phyloP scores from a whole-genome alignment of 2,113 vertebrate species.

The Penelope pileata region DNA sequence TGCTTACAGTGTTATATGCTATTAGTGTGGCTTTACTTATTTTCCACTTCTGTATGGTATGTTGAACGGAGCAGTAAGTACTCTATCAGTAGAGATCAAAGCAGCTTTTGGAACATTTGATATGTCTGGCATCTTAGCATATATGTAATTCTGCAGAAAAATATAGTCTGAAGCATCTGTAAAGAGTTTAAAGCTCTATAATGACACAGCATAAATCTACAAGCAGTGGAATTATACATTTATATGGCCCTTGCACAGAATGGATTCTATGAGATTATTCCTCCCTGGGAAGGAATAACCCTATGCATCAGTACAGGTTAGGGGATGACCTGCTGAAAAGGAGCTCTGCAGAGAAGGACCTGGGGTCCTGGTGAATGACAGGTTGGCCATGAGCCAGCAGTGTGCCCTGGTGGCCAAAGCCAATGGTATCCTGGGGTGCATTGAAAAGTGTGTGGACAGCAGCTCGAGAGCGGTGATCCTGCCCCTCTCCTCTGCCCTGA shows the following conservation, averaged over 20 bases:
- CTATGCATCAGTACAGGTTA: background rate
- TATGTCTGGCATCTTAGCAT: background rate
- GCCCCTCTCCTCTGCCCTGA: no score
- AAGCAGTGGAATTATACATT: background rate
- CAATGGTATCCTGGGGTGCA: background rate
- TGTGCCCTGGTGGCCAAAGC: background rate
- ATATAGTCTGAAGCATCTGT: background rate
- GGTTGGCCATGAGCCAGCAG: background rate
- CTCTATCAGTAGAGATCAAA: background rate
- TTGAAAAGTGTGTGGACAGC: background rate
- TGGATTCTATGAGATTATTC: background rate
- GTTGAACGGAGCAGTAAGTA: background rate
- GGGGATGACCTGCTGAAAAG: background rate
- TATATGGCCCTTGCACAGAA: background rate
- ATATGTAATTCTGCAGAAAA: background rate
- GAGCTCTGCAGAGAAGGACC: background rate
- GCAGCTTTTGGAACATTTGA: background rate
- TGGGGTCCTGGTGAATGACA: background rate
- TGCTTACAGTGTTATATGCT: background rate
- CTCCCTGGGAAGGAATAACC: background rate
- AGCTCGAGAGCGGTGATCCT: background rate
- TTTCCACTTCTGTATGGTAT: background rate
- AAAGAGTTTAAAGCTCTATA: background rate
- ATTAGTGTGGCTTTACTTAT: background rate
- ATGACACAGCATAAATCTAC: background rate